phyloP scores from a whole-genome alignment of 2,113 vertebrate species.

The Piprites chloris region DNA sequence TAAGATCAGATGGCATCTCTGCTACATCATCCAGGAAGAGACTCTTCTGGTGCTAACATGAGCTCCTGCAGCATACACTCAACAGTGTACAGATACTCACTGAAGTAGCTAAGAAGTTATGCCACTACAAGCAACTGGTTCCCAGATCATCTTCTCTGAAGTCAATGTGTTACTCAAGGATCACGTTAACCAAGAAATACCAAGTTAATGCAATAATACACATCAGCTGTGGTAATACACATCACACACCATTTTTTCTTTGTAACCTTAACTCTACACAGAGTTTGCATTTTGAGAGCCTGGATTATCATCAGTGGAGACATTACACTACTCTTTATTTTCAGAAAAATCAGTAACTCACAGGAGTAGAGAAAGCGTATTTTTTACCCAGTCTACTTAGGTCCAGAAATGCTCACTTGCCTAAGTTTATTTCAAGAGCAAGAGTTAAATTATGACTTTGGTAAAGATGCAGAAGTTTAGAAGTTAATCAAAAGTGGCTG shows the following conservation, averaged over 20 bases:
- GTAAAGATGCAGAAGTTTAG: background rate
- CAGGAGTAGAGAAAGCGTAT: background rate
- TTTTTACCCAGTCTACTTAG: background rate
- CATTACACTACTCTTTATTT: background rate
- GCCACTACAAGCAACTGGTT: background rate
- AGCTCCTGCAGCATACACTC: background rate
- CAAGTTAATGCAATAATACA: background rate
- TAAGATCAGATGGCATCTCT: background rate
- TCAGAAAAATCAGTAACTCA: background rate
- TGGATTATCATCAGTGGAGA: background rate
- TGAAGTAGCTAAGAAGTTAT: background rate
- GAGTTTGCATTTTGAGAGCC: background rate
- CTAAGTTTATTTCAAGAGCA: background rate
- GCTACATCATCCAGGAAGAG: background rate
- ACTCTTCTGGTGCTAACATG: background rate
- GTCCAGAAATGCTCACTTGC: background rate
- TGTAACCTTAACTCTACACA: background rate
- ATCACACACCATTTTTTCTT: background rate
- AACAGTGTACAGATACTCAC: accelerated
- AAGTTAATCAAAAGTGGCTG: background rate
- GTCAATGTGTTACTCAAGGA: background rate
- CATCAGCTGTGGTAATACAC: background rate
- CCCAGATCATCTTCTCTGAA: background rate
- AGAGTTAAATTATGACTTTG: background rate
- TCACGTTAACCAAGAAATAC: background rate